Percentiles rank a stretch among this genome's conserved stretches.
phyloP scores from a whole-genome alignment of 2,113 vertebrate species.

The Emydocephalus ijimae region DNA sequence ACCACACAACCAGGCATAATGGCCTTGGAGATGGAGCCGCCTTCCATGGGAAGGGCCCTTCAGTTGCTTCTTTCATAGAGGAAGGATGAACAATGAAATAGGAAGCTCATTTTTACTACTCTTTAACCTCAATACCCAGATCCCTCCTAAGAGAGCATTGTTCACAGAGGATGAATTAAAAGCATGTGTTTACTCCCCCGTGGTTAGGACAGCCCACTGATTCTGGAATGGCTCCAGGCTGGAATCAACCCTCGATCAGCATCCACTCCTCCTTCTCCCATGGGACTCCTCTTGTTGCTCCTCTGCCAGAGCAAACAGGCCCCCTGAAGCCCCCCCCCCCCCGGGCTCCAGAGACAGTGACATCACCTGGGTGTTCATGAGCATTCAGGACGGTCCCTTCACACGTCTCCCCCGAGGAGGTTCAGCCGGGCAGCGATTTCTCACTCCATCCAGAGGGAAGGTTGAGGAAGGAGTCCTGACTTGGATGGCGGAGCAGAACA shows the following conservation, averaged over 20 bases:
- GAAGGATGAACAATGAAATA: not conserved
- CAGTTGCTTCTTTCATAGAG: not conserved
- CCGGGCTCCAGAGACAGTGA: slow-evolving; percentile 14
- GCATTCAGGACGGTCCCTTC: slow-evolving; percentile 7
- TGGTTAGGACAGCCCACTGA: not conserved
- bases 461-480: slow-evolving; percentile 22
- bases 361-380: slow-evolving; percentile 30
- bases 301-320: not conserved
- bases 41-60: not conserved
- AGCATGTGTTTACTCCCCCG: not conserved
- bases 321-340: accelerated
- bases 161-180: not conserved
- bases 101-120: not conserved
- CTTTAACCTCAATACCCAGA: not conserved
- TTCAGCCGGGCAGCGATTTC: slow-evolving; percentile 20
- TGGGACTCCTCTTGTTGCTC: not conserved
- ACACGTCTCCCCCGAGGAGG: not conserved
- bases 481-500: slow-evolving; percentile 6
- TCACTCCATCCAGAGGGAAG: slow-evolving; percentile 21
- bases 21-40: not conserved
- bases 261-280: not conserved
- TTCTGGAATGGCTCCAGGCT: not conserved
- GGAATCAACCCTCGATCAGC: not conserved
- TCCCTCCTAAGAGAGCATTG: accelerated
- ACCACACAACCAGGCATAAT: not conserved